Base-by-base conservation (phyloP, 1,140 invertebrate species). In the Drosophila kikkawai region DNA sequence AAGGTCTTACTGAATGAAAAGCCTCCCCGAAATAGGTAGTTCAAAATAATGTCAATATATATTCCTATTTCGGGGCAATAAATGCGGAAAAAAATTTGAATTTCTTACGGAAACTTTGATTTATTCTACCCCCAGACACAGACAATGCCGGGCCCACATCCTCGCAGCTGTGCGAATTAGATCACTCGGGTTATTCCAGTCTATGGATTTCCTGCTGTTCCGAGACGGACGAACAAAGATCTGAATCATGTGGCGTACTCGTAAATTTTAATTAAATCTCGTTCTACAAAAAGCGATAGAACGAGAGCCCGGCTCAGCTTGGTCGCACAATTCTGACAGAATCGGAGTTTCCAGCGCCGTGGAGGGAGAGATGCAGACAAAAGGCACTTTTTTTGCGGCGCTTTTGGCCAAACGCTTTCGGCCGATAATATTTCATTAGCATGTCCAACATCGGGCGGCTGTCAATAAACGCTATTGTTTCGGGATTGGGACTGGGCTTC, bases 201-300 rank as follows among this genome's bases (percentile, higher is more conserved):
- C 45, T 26, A 69, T 74, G 67, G 74, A 85, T 82, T 90, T 90
- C 85, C 86, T 91, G 85, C 84, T 90, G 65, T 64, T 79, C 74
- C 61, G 63, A 61, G 34, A 50, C 51, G 65, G 39, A 50, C 51
- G 57, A 74, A 82, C 79, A 86, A 82, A 77, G 61, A 73, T 63
- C 74, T 56, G 65, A 79, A 66, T 69, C 65, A 75, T 69, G 41
- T 56, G 53, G 51, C 17, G 75, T 70, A 80, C 79, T 82, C 64
- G 85, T 90, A 73, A 79, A 76, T 82, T 88, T 88, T 88, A 90
- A 88, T 88, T 88, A 88, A 90, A 88, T 79, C 59, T 83, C 73
- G 68, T 77, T 75, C 64, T 71, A 75, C 42, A 83, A 65, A 73
- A 66, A 34, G 15, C 48, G 41, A 53, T 58, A 63, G 51, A 75